Conservation (phyloP, 2,113 vertebrate genomes). For the Syngnathus floridae region DNA sequence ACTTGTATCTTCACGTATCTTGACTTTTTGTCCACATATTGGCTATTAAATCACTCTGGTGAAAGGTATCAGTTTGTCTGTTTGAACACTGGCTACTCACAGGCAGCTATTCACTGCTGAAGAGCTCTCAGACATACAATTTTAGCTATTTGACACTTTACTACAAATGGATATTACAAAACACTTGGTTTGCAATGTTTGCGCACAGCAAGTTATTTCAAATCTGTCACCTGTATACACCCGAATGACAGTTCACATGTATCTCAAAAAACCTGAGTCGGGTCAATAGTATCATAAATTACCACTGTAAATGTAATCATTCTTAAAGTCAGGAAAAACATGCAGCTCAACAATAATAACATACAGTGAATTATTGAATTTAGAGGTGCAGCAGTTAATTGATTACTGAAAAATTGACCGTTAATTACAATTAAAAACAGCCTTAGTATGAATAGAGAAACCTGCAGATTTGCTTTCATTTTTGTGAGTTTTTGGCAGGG, state of each 20-base stretch:
- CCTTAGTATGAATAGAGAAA: not conserved
- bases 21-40: not conserved
- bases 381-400: too few relatives aligned
- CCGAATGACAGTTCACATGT: too few relatives aligned
- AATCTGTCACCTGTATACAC: not conserved
- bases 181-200: not conserved
- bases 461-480: not conserved
- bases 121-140: not conserved
- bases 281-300: too few relatives aligned
- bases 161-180: not conserved
- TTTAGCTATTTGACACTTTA: not conserved
- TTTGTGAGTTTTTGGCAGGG: too few relatives aligned
- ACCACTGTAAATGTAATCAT: too few relatives aligned
- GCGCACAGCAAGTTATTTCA: not conserved
- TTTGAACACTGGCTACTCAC: slow-evolving; percentile 5
- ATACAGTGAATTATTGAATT: too few relatives aligned
- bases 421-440: too few relatives aligned
- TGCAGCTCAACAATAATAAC: too few relatives aligned
- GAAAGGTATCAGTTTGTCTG: not conserved
- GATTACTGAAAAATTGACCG: too few relatives aligned
- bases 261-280: too few relatives aligned
- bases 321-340: too few relatives aligned
- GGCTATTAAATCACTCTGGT: not conserved
- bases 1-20: not conserved
- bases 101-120: slow-evolving; percentile 3